Base-by-base conservation (phyloP, 2,113 vertebrate genomes). In the Dromiciops gliroides region DNA sequence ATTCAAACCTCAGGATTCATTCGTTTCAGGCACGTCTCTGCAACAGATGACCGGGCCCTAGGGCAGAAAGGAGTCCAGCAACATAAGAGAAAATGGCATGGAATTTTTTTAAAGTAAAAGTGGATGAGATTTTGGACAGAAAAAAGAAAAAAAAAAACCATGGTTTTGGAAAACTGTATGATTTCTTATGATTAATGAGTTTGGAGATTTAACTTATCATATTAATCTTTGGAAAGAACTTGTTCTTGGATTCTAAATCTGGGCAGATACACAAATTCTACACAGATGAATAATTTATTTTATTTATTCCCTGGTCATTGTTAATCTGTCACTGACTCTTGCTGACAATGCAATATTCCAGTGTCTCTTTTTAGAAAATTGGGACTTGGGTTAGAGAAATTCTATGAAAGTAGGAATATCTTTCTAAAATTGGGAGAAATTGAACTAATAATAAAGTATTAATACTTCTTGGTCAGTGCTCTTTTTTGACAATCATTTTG, bases 171-270 rank as follows among this genome's bases (percentile, higher is more conserved):
- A 8, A 94, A 37, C 22, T 91, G 1, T 56, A 44, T 83, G 37
- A 23, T 44, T 83, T 83, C 37, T 83, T 83, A 83, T 83, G 67
- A 83, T 44, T 83, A 83, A 44, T 83, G 67, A 83, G n/a, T 83
- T 83, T 83, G 67, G 67, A 83, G 67, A 83, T 44, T 83, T 83
- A 83, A 44, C 16, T 83, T 83, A 83, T 83, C 67, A 83, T 83
- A 44, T 44, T 83, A 83, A 44, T 83, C 67, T 95, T 88, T 51
- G 90, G 48, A 89, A 92, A 90, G 8, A 49, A 37, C 4, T 94
- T 95, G 22, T 94, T 90, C 90, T 67, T 92, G 91, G 93, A 4
- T 31, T 93, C 75, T 88, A 89, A 94, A 95, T 96, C 23, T 49
- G 53, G 50, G 92, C 19, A 95, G 94, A 93, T 49, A 8, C 37